Evolutionary conservation across 2,113 vertebrate genomes (phyloP), one percentile per base, ranked within the genome.

Genomic region (Rhinopithecus roxellana): DNA sequence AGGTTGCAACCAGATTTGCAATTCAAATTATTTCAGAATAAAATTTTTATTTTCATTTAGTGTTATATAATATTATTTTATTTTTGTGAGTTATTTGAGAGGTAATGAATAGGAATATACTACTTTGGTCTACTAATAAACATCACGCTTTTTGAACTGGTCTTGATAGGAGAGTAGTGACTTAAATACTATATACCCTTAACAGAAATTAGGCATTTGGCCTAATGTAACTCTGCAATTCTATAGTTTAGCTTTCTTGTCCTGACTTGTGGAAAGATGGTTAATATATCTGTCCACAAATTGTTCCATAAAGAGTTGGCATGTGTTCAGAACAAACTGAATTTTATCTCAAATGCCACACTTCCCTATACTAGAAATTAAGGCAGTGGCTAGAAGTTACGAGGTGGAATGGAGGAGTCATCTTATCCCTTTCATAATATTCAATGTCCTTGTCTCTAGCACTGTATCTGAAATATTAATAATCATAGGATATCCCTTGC

Each of bases 71-170:
- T 61, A 67, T 55, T 52, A 89, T 69, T 45, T 90, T 69, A 78
- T 89, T 86, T 94, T 94, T 89, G 80, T 74, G 69, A 86, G 32
- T 57, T 43, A 64, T 87, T 89, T 97, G 95, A 84, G 48, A 79
- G 27, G 4, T 55, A 70, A 55, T 69, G 6, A 11, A 2, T 87
- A 93, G 27, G 43, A 95, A 45, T 77, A 32, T 18, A 87, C 7
- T 75, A 59, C 20, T 95, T 59, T 55, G 1, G 2, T 50, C 50
- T 93, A 48, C 17, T 40, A 48, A 45, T 40, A 30, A 94, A n/a
- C 27, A 61, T 77, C 32, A 81, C 4, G 2, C 77, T 92, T 52
- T n/a, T 30, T 57, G 40, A 82, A 38, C 1, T 93, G 13, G 23
- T n/a, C 25, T 96, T 97, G 11, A 55, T 22, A 70, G 18, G 72